Evolutionary conservation across 2,797 vertebrate species (phyloP), one percentile per base, ranked within the genome.

Genomic region (Momotus momota): DNA sequence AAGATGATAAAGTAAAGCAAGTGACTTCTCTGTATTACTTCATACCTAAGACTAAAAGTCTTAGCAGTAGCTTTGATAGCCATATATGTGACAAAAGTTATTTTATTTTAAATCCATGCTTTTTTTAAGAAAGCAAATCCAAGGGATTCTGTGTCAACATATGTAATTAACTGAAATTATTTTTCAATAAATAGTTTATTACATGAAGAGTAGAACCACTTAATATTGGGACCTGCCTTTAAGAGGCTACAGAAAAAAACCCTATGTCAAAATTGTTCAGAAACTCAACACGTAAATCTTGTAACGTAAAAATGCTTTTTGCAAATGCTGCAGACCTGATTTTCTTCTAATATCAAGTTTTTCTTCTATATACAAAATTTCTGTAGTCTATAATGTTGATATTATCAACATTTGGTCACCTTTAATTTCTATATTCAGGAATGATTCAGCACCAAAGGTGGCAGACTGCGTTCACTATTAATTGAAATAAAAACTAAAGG

Each of bases 1-100:
- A 95, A 95, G 58, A 91, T 10, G 13, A 94, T 10, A 88, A 87
- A 88, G 81, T 33, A 80, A 96, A 92, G 33, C 9, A 82, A 73
- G 21, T 48, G 19, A 87, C 26, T 84, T 54, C 10, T 86, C 45
- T 84, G 41, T 77, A 52, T 54, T 55, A 51, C 5, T 72, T 60
- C 52, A 73, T 26, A 41, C 33, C 13, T 26, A 62, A 65, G n/a
- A 58, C 5, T 41, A 27, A 60, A 88, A 92, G 12, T 33, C 51
- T 70, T 23, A 77, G 9, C 19, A 67, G 40, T 18, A 79, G 57
- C 12, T 79, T 57, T 78, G 21, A 61, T 14, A 73, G 23, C 20
- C 5, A 61, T 14, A 58, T 5, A 26, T 2, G 26, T 4, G 4
- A 9, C 20, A 69, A 41, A 85, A 52, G 2, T 20, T n/a, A 4